Evolutionary conservation across 2,113 vertebrate species (phyloP), one percentile per base, ranked within the genome.

Genomic region (Pteropus alecto): DNA sequence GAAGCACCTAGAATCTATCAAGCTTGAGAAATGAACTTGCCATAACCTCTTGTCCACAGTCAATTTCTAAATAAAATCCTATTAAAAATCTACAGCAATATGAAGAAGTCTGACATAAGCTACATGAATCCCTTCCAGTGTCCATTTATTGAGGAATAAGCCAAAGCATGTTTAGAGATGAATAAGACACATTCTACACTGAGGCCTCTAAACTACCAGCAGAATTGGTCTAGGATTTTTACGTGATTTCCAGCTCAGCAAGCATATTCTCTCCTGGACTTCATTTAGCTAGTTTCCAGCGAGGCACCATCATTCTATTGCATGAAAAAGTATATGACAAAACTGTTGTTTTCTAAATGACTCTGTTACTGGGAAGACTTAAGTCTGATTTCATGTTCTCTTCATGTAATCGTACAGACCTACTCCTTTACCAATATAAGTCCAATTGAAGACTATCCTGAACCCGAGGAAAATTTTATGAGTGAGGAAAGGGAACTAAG

Each of bases 381-480:
- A 15, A 26, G 38, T n/a, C 35, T 67, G 18, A 77, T 2, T 63
- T 76, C 28, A 33, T 21, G 19, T 81, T 78, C 76, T 41, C 43
- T 15, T 58, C 4, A 1, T 35, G 92, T 56, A 0, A 96, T 60
- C 85, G 96, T 70, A 61, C 90, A 99, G 98, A 91, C 33, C 84
- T 82, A 78, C 76, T 84, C 92, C 65, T 95, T 92, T 14, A 76
- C 48, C 6, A 48, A 81, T 1, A 8, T 65, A 26, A 28, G 43
- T 15, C 78, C 89, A 46, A 46, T 68, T 63, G 94, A 97, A 6
- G 91, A 87, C 19, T 81, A 7, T 79, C 91, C 63, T 43, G 91
- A 9, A n/a, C 12, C 19, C 1, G 92, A 97, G 5, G 96, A 97
- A n/a, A 82, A 76, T 19, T 24, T 51, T 9, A 5, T 41, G 6